Evolutionary conservation across 2,797 vertebrate genomes (phyloP).

Genomic region (Neopelma chrysocephalum): DNA sequence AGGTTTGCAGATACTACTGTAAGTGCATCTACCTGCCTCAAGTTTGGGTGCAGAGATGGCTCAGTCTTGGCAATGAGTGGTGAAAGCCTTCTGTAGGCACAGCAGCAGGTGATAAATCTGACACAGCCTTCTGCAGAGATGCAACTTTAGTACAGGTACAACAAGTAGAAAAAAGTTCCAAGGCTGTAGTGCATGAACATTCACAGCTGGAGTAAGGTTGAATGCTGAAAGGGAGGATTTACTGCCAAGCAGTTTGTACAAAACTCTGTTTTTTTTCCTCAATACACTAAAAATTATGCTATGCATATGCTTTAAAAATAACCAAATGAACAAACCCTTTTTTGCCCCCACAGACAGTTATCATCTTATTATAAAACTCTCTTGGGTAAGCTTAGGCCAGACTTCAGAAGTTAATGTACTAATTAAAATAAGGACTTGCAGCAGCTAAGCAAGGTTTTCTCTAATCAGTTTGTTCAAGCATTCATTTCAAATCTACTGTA

Average conservation of each 20-base stretch:
- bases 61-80: background rate
- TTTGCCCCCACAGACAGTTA: background rate
- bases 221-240: background rate
- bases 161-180: background rate
- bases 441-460: background rate
- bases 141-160: background rate
- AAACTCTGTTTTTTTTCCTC: background rate
- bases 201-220: background rate
- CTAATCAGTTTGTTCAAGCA: background rate
- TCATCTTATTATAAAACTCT: background rate
- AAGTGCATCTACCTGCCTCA: background rate
- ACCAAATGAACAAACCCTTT: background rate
- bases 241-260: background rate
- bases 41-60: background rate
- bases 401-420: slow-evolving; percentile 2
- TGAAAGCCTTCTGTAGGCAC: background rate
- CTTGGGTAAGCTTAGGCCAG: background rate
- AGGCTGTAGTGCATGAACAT: background rate
- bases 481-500: background rate
- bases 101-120: background rate
- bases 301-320: background rate
- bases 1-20: background rate
- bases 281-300: background rate
- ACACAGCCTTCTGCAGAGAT: background rate
- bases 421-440: slow-evolving; percentile 13